Evolutionary conservation across 53 echinoderm and acorn worm species (phyloP).

Genomic region (Zoroaster sp.): DNA sequence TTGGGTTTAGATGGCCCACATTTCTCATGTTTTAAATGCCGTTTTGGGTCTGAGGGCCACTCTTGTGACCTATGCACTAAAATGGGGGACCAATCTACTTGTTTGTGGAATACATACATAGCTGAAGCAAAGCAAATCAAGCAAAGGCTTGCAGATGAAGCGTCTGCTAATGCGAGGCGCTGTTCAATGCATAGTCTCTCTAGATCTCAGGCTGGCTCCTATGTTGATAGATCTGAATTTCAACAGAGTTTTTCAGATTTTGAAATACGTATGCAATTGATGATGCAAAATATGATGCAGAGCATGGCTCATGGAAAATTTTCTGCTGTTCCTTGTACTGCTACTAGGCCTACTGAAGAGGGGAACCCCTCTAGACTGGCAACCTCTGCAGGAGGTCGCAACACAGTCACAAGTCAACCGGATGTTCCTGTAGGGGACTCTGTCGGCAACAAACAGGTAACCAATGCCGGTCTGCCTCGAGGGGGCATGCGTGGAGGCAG

Average conservation of each 20-base stretch:
- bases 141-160: not conserved
- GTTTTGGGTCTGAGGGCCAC: not conserved
- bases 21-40: not conserved
- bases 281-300: not conserved
- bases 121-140: not conserved
- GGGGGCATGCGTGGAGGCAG: not conserved
- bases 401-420: not conserved
- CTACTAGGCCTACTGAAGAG: not conserved
- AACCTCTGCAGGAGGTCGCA: not conserved
- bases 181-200: not conserved
- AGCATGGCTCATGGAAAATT: not conserved
- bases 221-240: not conserved
- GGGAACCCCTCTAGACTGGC: not conserved
- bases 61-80: not conserved
- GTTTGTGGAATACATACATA: not conserved
- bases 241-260: not conserved
- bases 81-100: not conserved
- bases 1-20: not conserved
- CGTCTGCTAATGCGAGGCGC: not conserved
- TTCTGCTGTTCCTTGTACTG: not conserved
- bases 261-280: not conserved
- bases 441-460: not conserved
- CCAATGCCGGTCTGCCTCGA: not conserved
- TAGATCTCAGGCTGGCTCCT: not conserved
- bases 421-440: not conserved